A percentile compares a stretch with the other conserved stretches of the same genome.
phyloP scores from a whole-genome alignment of 2,888 invertebrate genomes.

The Stegana nigrithorax region DNA sequence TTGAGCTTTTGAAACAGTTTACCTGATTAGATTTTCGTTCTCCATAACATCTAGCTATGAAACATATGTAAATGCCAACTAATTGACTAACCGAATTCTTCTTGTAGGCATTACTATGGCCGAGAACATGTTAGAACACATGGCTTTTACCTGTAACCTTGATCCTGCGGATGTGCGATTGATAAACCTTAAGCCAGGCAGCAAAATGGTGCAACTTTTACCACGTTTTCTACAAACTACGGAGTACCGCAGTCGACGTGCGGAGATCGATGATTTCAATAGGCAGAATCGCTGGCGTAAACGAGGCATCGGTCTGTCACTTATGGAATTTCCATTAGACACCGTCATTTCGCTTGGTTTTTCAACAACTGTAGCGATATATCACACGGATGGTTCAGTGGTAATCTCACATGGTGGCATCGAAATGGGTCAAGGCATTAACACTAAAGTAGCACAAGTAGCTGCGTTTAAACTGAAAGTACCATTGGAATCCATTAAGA shows the following conservation, averaged over 20 bases:
- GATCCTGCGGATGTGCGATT: slow-evolving; percentile 73
- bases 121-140: slow-evolving; percentile 75
- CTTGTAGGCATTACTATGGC: slow-evolving; percentile 69
- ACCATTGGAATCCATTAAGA: slow-evolving; percentile 74
- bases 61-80: too few relatives aligned
- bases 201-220: slow-evolving; percentile 68
- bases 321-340: slow-evolving; percentile 74
- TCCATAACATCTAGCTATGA: too few relatives aligned
- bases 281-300: slow-evolving; percentile 76
- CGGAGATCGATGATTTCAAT: slow-evolving; percentile 73
- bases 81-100: too few relatives aligned
- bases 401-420: slow-evolving; percentile 77
- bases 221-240: slow-evolving; percentile 69
- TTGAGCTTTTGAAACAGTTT: too few relatives aligned
- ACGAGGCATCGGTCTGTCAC: slow-evolving; percentile 75
- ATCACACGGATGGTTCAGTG: slow-evolving; percentile 77
- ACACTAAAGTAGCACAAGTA: slow-evolving; percentile 79
- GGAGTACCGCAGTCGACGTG: slow-evolving; percentile 72
- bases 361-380: slow-evolving; percentile 74
- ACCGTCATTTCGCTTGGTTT: slow-evolving; percentile 69
- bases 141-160: slow-evolving; percentile 69
- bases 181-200: slow-evolving; percentile 68
- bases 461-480: slow-evolving; percentile 78
- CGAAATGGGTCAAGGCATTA: slow-evolving; percentile 77
- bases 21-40: too few relatives aligned